Evolutionary conservation across 2,888 invertebrate genomes (phyloP).

Genomic region (Pyrochroa serraticornis): DNA sequence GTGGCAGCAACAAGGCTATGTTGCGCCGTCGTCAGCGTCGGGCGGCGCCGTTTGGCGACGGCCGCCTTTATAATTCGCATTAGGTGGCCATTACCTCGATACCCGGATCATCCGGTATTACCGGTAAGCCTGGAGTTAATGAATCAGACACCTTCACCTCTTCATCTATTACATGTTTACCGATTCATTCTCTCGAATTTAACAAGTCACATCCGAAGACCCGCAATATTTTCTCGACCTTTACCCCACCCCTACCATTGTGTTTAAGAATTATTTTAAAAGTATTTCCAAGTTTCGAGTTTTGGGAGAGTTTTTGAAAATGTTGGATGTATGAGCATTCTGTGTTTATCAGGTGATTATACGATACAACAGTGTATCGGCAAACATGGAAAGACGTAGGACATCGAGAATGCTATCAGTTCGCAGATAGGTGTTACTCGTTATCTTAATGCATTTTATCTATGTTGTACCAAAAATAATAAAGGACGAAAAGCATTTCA

Average conservation of each 20-base stretch:
- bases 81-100: conserved; percentile 55
- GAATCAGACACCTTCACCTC: conserved; percentile 49
- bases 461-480: conserved; percentile 8
- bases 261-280: neutral
- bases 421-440: conserved; percentile 27
- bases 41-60: conserved; percentile 33
- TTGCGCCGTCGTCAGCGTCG: conserved; percentile 20
- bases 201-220: neutral
- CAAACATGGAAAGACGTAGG: too few relatives aligned
- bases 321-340: neutral
- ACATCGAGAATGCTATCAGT: conserved; percentile 13
- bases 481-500: neutral
- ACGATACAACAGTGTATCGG: too few relatives aligned
- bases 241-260: neutral
- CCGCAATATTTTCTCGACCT: neutral
- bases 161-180: conserved; percentile 31
- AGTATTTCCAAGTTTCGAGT: neutral
- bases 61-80: conserved; percentile 52
- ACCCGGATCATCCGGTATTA: conserved; percentile 54
- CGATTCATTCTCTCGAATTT: conserved; percentile 8
- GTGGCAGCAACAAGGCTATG: conserved; percentile 15
- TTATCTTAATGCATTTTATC: conserved; percentile 32
- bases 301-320: neutral
- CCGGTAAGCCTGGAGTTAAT: conserved; percentile 54
- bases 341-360: conserved; percentile 8